A percentile compares a stretch with the other conserved stretches of the same genome.
Conservation (phyloP, 2,797 vertebrate genomes). For the Gila robusta region DNA sequence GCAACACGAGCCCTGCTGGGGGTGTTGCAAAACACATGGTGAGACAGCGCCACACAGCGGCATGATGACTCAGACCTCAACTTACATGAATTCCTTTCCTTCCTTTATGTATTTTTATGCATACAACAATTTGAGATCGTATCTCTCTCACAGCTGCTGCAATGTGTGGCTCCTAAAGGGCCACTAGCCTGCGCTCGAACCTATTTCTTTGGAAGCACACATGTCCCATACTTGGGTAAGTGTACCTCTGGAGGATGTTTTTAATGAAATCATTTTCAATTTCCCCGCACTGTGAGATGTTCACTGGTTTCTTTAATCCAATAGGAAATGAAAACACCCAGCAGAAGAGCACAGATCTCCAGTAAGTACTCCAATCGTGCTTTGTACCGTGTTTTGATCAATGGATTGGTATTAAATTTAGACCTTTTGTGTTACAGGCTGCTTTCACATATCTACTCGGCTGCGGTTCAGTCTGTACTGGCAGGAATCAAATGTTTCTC, state of each 20-base stretch:
- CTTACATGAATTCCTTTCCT: neutral
- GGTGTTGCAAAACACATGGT: slow-evolving; percentile 93
- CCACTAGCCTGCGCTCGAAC: slow-evolving; percentile 93
- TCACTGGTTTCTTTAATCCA: slow-evolving; percentile 46
- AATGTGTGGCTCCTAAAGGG: slow-evolving; percentile 94
- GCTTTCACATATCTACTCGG: slow-evolving; percentile 92
- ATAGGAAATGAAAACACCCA: slow-evolving; percentile 81
- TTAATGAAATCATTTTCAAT: neutral
- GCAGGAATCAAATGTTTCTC: slow-evolving; percentile 93
- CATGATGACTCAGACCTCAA: neutral
- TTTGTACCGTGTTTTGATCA: neutral
- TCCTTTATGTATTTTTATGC: neutral
- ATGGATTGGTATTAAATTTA: neutral
- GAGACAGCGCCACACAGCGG: slow-evolving; percentile 59
- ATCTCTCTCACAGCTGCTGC: slow-evolving; percentile 82
- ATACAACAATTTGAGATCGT: neutral
- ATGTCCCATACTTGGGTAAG: slow-evolving; percentile 90
- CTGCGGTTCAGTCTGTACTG: slow-evolving; percentile 90
- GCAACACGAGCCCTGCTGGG: slow-evolving; percentile 86
- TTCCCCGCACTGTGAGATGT: neutral
- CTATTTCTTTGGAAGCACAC: slow-evolving; percentile 94
- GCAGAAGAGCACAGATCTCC: slow-evolving; percentile 83
- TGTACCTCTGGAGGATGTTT: neutral
- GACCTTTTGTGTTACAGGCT: slow-evolving; percentile 72
- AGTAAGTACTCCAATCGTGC: slow-evolving; percentile 79